Conservation (phyloP, 2,888 invertebrate species). For the Cosmorhoe ocellata region DNA sequence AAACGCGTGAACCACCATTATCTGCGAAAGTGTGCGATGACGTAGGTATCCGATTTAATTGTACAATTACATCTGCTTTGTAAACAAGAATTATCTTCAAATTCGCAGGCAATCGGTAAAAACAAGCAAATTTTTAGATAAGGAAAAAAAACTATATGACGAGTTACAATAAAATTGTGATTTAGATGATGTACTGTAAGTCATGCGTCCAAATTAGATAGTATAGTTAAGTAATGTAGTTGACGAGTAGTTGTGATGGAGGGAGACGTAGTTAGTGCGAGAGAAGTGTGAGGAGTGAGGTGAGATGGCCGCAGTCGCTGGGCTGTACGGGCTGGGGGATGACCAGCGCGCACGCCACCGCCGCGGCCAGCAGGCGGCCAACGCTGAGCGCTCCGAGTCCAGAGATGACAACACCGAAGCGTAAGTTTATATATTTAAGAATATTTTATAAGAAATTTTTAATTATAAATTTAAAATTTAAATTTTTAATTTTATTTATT, state of each 20-base stretch:
- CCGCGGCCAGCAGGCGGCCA: conserved; percentile 82
- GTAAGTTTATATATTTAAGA: too few species aligned
- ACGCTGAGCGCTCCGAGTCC: conserved; percentile 86
- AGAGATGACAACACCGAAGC: conserved; percentile 82
- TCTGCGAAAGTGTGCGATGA: background rate
- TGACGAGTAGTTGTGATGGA: conserved; percentile 44
- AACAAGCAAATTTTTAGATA: conserved; percentile 30
- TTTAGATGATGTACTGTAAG: conserved; percentile 62
- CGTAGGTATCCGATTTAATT: too few species aligned
- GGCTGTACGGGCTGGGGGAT: conserved; percentile 90
- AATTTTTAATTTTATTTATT: too few species aligned
- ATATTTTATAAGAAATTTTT: too few species aligned
- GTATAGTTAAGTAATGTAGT: conserved; percentile 46
- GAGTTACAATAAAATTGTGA: conserved; percentile 78
- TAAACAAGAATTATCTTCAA: conserved; percentile 10
- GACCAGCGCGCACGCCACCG: conserved; percentile 83
- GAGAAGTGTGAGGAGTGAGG: conserved; percentile 45
- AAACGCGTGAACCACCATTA: conserved; percentile 19
- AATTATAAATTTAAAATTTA: too few species aligned
- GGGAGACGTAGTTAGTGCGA: conserved; percentile 34
- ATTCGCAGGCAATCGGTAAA: conserved; percentile 13
- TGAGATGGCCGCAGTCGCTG: conserved; percentile 89
- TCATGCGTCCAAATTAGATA: conserved; percentile 74
- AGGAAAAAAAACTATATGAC: conserved; percentile 58
- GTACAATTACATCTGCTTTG: too few species aligned